These are phyloP conservation scores for Fringilla coelebs DNA, from an alignment of 2,797 vertebrate species.

Conservation along the genomic window DNA sequence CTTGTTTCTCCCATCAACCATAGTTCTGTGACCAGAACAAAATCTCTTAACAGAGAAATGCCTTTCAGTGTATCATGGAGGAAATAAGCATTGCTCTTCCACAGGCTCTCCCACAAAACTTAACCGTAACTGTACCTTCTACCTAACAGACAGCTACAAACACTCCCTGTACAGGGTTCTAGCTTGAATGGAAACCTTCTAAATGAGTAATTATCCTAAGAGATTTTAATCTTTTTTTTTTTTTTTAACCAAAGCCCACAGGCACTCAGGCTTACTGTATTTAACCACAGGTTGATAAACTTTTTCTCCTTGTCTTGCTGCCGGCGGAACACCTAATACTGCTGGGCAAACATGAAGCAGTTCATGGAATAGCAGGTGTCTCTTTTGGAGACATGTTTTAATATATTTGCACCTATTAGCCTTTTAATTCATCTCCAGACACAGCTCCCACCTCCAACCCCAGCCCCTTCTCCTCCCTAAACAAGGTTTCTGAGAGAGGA, in stretches of 20 bases:
- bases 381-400: constrained; percentile 1
- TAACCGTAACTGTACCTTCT: not conserved
- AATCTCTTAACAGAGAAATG: not conserved
- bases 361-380: not conserved
- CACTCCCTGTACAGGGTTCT: constrained; percentile 25
- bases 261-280: constrained; percentile 29
- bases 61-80: not conserved
- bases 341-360: not conserved
- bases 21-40: not conserved
- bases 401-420: not conserved
- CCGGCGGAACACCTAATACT: not conserved
- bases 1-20: not conserved
- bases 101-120: not conserved
- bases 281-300: constrained; percentile 37
- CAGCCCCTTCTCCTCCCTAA: not conserved
- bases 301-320: constrained; percentile 26
- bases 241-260: constrained; percentile 43
- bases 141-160: constrained; percentile 9
- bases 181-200: constrained; percentile 42
- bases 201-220: constrained; percentile 55
- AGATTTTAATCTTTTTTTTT: constrained; percentile 56
- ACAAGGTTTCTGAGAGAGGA: not conserved
- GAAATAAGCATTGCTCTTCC: not conserved
- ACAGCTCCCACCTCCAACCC: not conserved
- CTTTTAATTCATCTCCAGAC: not conserved